Evolutionary conservation across 2,113 vertebrate species (phyloP).

Genomic region (Sprattus sprattus): DNA sequence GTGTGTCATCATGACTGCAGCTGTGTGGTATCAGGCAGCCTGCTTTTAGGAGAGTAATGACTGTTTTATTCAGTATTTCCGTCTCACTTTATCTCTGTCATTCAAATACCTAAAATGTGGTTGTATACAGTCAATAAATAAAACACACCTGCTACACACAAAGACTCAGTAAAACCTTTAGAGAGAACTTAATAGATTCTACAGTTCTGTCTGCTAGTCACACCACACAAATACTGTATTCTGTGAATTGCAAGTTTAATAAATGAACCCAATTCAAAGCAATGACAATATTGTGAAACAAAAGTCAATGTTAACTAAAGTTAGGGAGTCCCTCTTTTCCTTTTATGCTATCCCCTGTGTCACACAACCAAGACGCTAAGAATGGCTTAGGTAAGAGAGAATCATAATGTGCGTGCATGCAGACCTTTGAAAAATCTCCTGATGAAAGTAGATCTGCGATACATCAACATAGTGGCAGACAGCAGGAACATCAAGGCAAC

Average conservation of each 20-base stretch:
- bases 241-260: no score
- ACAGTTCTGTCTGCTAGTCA: neutral
- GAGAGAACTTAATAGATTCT: neutral
- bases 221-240: neutral
- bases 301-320: no score
- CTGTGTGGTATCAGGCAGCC: conserved; percentile 38
- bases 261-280: no score
- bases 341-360: no score
- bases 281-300: no score
- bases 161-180: no score
- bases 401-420: neutral
- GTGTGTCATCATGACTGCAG: conserved; percentile 26
- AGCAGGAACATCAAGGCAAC: conserved; percentile 67
- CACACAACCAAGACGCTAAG: no score
- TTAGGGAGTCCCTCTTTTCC: no score
- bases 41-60: neutral
- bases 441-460: conserved; percentile 60
- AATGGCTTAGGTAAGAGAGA: no score
- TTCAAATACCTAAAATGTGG: neutral
- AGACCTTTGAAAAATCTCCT: conserved; percentile 50
- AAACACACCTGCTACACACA: neutral
- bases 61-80: neutral
- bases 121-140: neutral
- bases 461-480: conserved; percentile 70
- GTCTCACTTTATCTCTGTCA: neutral